phyloP scores from a whole-genome alignment of 2,797 vertebrate species.

The Siniperca undulata region DNA sequence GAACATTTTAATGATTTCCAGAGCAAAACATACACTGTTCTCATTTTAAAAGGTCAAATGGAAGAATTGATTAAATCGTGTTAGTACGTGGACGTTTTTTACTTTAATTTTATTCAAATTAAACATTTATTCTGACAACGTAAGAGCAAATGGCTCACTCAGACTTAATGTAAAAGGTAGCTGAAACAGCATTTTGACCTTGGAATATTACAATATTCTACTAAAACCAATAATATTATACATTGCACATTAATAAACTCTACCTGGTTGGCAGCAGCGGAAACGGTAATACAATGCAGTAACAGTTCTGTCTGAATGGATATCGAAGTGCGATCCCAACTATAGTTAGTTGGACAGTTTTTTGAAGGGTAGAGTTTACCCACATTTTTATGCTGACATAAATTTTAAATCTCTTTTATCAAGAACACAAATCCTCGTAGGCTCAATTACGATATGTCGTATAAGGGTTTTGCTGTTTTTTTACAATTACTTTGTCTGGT shows the following conservation, averaged over 20 bases:
- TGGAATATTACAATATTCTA: not conserved
- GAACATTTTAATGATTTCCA: conserved; percentile 27
- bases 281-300: not conserved
- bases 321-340: not conserved
- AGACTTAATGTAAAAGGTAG: not conserved
- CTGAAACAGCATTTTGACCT: conserved; percentile 3
- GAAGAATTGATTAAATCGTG: not conserved
- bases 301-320: not conserved
- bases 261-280: not conserved
- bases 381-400: not conserved
- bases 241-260: not conserved
- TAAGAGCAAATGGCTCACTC: conserved; percentile 9
- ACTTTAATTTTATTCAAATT: conserved; percentile 26
- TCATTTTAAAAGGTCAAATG: conserved; percentile 38
- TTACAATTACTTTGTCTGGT: not conserved
- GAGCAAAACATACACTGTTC: conserved; percentile 6
- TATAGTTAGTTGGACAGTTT: not conserved
- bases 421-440: not conserved
- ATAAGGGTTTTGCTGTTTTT: not conserved
- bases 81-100: not conserved
- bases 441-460: not conserved
- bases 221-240: not conserved
- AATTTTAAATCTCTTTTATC: not conserved
- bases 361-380: not conserved
- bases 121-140: conserved; percentile 15